Percentiles rank a stretch among this genome's conserved stretches.
Conservation (phyloP, 1,140 invertebrate species). For the Meloidogyne floridensis region DNA sequence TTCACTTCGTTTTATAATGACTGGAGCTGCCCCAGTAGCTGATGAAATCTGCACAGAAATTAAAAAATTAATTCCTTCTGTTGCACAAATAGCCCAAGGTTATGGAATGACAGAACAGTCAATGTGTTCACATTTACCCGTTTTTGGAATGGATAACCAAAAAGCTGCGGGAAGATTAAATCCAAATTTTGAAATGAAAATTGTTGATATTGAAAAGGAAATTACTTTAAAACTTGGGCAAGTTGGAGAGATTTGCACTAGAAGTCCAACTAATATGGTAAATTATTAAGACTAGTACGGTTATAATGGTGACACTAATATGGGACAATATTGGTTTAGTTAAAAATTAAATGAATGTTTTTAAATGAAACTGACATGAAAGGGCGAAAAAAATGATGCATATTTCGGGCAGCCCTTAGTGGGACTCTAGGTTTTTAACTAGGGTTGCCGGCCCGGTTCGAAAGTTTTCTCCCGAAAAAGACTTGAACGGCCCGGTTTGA, state of each 20-base stretch:
- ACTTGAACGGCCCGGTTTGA: too few species aligned
- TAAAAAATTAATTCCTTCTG: constrained; percentile 26
- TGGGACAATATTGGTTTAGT: too few species aligned
- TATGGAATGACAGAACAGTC: constrained; percentile 49
- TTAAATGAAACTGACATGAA: too few species aligned
- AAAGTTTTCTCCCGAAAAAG: too few species aligned
- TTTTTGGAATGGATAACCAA: constrained; percentile 33
- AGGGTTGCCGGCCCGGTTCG: too few species aligned
- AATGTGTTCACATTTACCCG: constrained; percentile 44
- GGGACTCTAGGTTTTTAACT: too few species aligned
- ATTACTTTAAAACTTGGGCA: constrained; percentile 32
- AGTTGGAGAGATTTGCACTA: constrained; percentile 47
- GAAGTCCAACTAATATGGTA: constrained; percentile 51
- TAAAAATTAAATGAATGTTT: too few species aligned
- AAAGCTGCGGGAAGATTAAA: constrained; percentile 30
- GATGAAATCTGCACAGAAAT: constrained; percentile 40
- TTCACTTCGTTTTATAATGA: constrained; percentile 31
- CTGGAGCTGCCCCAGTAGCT: constrained; percentile 45
- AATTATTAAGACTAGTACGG: not conserved
- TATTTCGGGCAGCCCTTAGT: too few species aligned
- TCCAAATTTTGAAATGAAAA: constrained; percentile 51
- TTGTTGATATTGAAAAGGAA: constrained; percentile 47
- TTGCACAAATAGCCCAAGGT: constrained; percentile 36
- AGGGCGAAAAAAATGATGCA: too few species aligned
- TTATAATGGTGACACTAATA: too few species aligned